Percentiles rank a stretch among this genome's conserved stretches.
phyloP scores from a whole-genome alignment of 2,888 invertebrate species.

The Oscheius sp. region DNA sequence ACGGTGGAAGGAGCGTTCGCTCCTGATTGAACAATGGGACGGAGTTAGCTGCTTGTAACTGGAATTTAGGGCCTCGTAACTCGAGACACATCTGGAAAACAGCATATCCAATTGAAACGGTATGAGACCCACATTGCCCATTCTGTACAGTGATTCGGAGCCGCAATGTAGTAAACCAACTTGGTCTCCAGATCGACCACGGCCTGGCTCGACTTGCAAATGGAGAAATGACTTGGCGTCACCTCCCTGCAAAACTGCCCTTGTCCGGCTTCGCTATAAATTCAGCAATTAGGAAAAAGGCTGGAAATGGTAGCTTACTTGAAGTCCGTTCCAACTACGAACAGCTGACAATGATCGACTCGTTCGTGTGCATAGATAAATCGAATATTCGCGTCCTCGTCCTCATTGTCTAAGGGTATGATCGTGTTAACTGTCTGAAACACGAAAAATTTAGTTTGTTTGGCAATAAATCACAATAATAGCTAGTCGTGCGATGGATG shows the following conservation, averaged over 20 bases:
- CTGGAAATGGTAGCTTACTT: neutral
- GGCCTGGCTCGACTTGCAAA: conserved; percentile 62
- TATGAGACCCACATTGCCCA: conserved; percentile 56
- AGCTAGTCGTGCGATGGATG: neutral
- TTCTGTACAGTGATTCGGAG: conserved; percentile 54
- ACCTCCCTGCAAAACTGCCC: conserved; percentile 33
- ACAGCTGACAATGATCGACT: conserved; percentile 40
- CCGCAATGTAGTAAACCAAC: conserved; percentile 66
- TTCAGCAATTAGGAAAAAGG: conserved; percentile 17
- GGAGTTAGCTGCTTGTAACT: conserved; percentile 19
- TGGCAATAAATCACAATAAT: neutral
- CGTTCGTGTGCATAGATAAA: conserved; percentile 33
- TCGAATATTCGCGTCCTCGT: neutral
- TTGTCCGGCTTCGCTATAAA: conserved; percentile 26
- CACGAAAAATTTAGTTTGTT: too few species aligned
- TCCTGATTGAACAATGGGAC: conserved; percentile 35
- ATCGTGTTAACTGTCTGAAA: conserved; percentile 51
- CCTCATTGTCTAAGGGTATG: conserved; percentile 37
- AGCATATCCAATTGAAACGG: neutral
- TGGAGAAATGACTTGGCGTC: conserved; percentile 49
- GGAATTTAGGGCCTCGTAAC: conserved; percentile 21
- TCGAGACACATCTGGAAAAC: conserved; percentile 53
- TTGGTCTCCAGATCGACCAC: conserved; percentile 57
- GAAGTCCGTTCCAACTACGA: conserved; percentile 16
- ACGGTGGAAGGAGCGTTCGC: conserved; percentile 50